A percentile compares a stretch with the other conserved stretches of the same genome.
Conservation (phyloP, 2,113 vertebrate genomes). For the Oryzias melastigma region DNA sequence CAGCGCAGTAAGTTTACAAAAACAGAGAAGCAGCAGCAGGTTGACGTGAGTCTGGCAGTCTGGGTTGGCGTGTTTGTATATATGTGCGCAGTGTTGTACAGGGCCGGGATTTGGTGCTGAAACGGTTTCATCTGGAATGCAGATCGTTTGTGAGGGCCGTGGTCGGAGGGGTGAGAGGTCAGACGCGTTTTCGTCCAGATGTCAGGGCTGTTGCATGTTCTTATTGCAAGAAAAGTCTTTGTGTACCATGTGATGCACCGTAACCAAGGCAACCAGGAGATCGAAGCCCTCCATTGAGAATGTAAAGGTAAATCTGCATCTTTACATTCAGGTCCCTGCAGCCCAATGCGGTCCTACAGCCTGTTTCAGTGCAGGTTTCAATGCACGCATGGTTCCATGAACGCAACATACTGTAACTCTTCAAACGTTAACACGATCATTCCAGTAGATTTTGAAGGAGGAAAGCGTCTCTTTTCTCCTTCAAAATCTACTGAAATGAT, state of each 20-base stretch:
- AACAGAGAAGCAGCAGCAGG: constrained; percentile 38
- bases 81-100: constrained; percentile 10
- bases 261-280: constrained; percentile 70
- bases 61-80: constrained; percentile 32
- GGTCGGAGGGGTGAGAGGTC: background rate
- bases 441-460: too few species aligned
- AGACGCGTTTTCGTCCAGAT: constrained; percentile 5
- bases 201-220: constrained; percentile 5
- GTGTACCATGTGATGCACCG: constrained; percentile 32
- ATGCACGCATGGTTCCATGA: too few species aligned
- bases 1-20: background rate
- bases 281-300: constrained; percentile 54
- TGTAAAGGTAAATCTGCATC: constrained; percentile 71
- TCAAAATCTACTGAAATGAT: too few species aligned
- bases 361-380: constrained; percentile 4
- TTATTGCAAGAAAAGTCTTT: constrained; percentile 2
- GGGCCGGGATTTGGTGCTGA: constrained; percentile 9
- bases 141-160: background rate
- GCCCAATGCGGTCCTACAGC: constrained; percentile 13
- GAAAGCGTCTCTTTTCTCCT: too few species aligned
- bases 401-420: too few species aligned
- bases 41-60: constrained; percentile 73
- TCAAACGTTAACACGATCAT: too few species aligned
- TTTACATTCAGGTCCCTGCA: constrained; percentile 56
- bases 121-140: background rate